Evolutionary conservation across 2,113 vertebrate genomes (phyloP).

Genomic region (Chunga burmeisteri): DNA sequence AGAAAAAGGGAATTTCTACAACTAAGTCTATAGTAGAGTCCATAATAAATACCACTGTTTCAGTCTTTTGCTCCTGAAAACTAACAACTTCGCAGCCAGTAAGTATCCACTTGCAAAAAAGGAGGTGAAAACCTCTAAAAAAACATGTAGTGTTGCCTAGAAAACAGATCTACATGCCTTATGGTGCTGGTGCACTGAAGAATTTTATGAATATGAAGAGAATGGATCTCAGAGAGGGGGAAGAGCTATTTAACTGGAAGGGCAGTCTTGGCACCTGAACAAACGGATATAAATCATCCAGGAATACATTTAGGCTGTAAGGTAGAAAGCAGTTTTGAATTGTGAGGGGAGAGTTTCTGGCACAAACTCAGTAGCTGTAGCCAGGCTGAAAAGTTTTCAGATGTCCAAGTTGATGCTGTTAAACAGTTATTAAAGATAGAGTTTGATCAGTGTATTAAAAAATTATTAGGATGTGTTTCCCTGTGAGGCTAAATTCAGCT

Average conservation of each 20-base stretch:
- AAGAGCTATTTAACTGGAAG: conserved; percentile 8
- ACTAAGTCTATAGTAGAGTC: neutral
- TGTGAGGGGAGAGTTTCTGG: neutral
- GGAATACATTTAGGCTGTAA: neutral
- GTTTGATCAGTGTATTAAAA: neutral
- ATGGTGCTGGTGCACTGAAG: neutral
- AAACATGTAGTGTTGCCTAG: neutral
- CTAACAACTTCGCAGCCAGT: neutral
- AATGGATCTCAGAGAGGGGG: neutral
- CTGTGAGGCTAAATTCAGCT: neutral
- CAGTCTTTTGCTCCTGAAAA: neutral
- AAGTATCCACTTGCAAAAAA: neutral
- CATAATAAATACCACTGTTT: neutral
- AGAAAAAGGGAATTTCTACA: neutral
- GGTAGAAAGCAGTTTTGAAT: neutral
- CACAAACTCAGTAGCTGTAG: neutral
- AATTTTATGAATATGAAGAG: neutral
- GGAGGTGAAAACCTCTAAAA: conserved; percentile 2
- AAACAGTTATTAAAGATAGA: neutral
- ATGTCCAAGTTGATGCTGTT: neutral
- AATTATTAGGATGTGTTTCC: neutral
- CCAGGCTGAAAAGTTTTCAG: neutral
- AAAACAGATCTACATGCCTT: conserved; percentile 34
- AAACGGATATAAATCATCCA: neutral
- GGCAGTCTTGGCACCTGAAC: conserved; percentile 26